These are phyloP conservation scores for Hirtodrosophila duncani DNA, from an alignment of 2,888 invertebrate genomes.

Conservation along the genomic window DNA sequence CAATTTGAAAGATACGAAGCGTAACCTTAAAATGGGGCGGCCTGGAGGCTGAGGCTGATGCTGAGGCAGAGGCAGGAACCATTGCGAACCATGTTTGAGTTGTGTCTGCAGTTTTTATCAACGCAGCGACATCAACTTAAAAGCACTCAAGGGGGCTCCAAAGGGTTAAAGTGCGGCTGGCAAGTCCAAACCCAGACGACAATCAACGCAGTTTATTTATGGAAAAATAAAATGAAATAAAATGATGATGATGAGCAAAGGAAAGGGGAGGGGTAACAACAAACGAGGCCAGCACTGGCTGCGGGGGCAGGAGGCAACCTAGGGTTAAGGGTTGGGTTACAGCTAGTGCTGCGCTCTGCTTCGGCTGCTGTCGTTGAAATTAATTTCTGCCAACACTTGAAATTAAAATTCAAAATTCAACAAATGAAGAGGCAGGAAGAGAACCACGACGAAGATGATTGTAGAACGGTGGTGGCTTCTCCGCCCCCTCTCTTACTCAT, in stretches of 20 bases:
- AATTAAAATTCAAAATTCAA: constrained; percentile 71
- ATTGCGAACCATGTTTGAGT: constrained; percentile 48
- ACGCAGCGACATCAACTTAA: constrained; percentile 67
- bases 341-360: constrained; percentile 34
- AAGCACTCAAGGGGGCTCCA: constrained; percentile 66
- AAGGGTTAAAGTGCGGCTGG: constrained; percentile 49
- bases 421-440: no score
- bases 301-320: neutral
- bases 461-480: no score
- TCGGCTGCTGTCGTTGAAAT: no score
- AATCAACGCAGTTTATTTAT: constrained; percentile 73
- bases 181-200: constrained; percentile 45
- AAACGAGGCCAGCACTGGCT: constrained; percentile 31
- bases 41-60: constrained; percentile 6
- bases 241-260: constrained; percentile 67
- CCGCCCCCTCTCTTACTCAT: constrained; percentile 32
- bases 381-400: constrained; percentile 74
- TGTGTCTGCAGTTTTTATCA: constrained; percentile 69
- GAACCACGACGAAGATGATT: no score
- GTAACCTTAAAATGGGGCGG: constrained; percentile 51
- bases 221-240: constrained; percentile 73
- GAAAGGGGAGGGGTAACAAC: constrained; percentile 32
- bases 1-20: constrained; percentile 72
- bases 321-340: constrained; percentile 56
- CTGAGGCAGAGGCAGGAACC: constrained; percentile 19